Conservation (phyloP, 1,140 invertebrate genomes). For the Gonatopus flavifemur region DNA sequence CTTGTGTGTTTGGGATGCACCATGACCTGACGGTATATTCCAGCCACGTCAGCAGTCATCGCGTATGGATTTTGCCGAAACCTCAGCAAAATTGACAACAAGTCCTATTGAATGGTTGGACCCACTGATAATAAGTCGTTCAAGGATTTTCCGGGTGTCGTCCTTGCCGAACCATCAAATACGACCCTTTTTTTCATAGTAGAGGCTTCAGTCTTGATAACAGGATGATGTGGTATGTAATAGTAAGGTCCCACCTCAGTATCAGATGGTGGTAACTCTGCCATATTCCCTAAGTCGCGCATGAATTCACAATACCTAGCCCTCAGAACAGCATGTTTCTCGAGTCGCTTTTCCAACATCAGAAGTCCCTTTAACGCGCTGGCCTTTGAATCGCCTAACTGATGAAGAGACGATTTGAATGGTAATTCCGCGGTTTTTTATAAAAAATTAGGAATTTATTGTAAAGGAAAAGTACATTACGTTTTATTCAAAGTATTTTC, state of each 20-base stretch:
- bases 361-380: background rate
- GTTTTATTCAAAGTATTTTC: no score
- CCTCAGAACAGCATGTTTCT: slow-evolving; percentile 7
- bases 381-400: background rate
- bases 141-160: background rate
- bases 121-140: background rate
- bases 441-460: no score
- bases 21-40: background rate
- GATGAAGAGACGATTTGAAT: background rate
- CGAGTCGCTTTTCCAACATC: slow-evolving; percentile 14
- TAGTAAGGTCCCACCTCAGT: background rate
- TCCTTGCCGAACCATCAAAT: slow-evolving; percentile 23
- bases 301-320: slow-evolving; percentile 24
- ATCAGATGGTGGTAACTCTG: slow-evolving; percentile 12
- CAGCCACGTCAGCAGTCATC: background rate
- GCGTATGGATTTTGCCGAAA: background rate
- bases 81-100: background rate
- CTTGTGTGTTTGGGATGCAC: slow-evolving; percentile 25
- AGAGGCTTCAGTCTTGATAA: background rate
- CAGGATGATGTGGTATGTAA: slow-evolving; percentile 10
- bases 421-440: no score
- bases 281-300: slow-evolving; percentile 22
- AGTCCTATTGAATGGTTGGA: background rate
- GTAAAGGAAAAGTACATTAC: no score
- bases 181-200: slow-evolving; percentile 37